A percentile compares a stretch with the other conserved stretches of the same genome.
Evolutionary conservation across 2,113 vertebrate species (phyloP).

Genomic region (Globicephala melas): DNA sequence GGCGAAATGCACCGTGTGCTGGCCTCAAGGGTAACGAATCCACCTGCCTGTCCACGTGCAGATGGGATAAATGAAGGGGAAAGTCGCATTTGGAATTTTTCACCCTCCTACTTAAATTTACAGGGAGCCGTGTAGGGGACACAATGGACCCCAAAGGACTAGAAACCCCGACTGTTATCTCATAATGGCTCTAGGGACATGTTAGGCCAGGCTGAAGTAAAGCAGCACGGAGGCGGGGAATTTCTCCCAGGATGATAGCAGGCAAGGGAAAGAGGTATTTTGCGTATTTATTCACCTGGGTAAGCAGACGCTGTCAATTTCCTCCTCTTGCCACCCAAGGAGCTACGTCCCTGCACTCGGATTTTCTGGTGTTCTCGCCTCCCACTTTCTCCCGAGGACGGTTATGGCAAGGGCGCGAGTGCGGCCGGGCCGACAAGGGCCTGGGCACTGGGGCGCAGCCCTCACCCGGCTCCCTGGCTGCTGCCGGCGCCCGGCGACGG

Average conservation of each 20-base stretch:
- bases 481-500: background rate
- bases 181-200: background rate
- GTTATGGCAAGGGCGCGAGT: background rate
- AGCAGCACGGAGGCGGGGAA: background rate
- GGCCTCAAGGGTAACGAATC: background rate
- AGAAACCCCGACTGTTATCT: background rate
- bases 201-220: background rate
- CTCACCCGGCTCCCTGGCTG: background rate
- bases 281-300: background rate
- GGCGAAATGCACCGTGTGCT: background rate
- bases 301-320: background rate
- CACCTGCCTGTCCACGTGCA: background rate
- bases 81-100: background rate
- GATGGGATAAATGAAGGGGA: background rate
- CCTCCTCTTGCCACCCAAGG: background rate
- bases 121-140: background rate
- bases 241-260: background rate
- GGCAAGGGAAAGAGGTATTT: background rate
- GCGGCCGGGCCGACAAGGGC: background rate
- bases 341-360: background rate
- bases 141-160: background rate
- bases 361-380: background rate
- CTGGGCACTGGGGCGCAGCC: background rate
- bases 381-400: background rate
- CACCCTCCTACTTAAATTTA: background rate